phyloP scores from a whole-genome alignment of 1,140 invertebrate species.

The Scaptodrosophila lebanonensis region DNA sequence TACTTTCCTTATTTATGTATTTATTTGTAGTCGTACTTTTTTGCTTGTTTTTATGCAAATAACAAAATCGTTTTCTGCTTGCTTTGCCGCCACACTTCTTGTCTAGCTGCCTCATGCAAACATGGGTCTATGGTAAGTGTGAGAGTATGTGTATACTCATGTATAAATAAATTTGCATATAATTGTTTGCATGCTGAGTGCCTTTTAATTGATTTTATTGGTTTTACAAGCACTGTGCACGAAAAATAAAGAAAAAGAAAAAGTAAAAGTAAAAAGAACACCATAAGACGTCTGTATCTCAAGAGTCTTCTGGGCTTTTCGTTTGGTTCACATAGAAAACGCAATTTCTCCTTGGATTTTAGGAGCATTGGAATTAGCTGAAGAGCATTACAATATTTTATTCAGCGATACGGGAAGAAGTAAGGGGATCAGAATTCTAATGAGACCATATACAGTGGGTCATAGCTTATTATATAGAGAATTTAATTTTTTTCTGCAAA shows the following conservation, averaged over 20 bases:
- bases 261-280: no score
- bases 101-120: constrained; percentile 7
- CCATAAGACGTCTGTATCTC: neutral
- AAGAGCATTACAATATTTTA: no score
- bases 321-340: no score
- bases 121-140: constrained; percentile 4
- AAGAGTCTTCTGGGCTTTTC: neutral
- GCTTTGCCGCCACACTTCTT: constrained; percentile 35
- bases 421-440: no score
- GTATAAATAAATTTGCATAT: constrained; percentile 72
- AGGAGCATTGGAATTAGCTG: no score
- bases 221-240: constrained; percentile 56
- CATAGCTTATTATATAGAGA: no score
- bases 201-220: constrained; percentile 76
- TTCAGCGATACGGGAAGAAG: no score
- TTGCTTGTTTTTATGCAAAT: constrained; percentile 56
- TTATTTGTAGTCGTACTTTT: constrained; percentile 39
- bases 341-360: no score
- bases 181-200: constrained; percentile 73
- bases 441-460: no score
- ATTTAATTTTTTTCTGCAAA: no score
- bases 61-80: constrained; percentile 48
- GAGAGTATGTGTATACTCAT: constrained; percentile 37
- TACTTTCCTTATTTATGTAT: constrained; percentile 14
- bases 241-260: neutral